Evolutionary conservation across 2,888 invertebrate species (phyloP).

Genomic region (Lasioglossum pauxillum): DNA sequence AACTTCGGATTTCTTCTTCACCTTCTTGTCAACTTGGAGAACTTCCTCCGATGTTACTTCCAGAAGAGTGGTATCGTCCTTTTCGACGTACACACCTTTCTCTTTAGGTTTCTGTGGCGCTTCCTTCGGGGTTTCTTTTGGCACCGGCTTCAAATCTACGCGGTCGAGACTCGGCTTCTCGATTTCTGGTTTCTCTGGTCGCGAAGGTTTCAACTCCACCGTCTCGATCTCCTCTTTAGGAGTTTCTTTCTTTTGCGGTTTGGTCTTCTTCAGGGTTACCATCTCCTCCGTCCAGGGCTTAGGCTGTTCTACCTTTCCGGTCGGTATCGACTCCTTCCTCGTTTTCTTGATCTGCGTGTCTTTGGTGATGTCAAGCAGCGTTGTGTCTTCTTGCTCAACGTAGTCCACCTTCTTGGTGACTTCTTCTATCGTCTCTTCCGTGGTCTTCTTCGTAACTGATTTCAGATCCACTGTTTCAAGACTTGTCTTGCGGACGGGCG

Average conservation of each 20-base stretch:
- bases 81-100: constrained; percentile 61
- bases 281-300: constrained; percentile 89
- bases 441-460: constrained; percentile 74
- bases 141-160: constrained; percentile 69
- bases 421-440: constrained; percentile 43
- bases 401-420: constrained; percentile 71
- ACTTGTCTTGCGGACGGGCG: constrained; percentile 60
- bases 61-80: constrained; percentile 69
- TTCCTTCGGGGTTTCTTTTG: constrained; percentile 60
- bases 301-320: constrained; percentile 58
- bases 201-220: constrained; percentile 87
- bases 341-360: constrained; percentile 42
- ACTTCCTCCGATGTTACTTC: constrained; percentile 61
- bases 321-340: constrained; percentile 63
- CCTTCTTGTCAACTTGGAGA: constrained; percentile 53
- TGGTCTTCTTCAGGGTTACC: constrained; percentile 86
- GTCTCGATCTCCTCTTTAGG: constrained; percentile 83
- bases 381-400: constrained; percentile 75
- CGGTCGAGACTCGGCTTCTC: constrained; percentile 75
- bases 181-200: constrained; percentile 81
- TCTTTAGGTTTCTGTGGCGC: constrained; percentile 47
- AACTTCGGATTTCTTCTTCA: constrained; percentile 45
- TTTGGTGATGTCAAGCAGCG: constrained; percentile 48
- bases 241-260: constrained; percentile 82
- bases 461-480: constrained; percentile 86